Conservation (phyloP, 1,140 invertebrate genomes). For the Danaus plexippus region DNA sequence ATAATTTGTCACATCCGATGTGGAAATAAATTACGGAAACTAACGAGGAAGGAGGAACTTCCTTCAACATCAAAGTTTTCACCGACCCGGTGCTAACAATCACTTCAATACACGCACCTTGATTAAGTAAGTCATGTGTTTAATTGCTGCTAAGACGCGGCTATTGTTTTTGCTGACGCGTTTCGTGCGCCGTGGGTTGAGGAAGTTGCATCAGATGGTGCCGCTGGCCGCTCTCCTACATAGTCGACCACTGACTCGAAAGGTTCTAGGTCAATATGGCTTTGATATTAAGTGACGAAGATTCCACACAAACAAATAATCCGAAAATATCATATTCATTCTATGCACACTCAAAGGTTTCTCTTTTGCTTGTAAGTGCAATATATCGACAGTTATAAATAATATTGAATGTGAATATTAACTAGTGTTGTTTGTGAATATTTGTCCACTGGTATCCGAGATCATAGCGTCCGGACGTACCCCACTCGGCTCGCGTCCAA, state of each 20-base stretch:
- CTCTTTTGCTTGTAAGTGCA: too few species aligned
- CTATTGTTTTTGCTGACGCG: constrained; percentile 11
- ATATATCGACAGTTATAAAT: too few species aligned
- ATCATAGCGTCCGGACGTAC: constrained; percentile 8
- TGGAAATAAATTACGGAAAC: constrained; percentile 19
- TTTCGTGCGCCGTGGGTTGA: constrained; percentile 38
- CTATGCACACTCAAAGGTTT: too few species aligned
- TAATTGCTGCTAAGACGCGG: constrained; percentile 10
- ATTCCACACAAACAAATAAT: too few species aligned
- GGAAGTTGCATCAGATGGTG: constrained; percentile 48
- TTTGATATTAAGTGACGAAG: constrained; percentile 2
- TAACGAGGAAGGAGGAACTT: constrained; percentile 22
- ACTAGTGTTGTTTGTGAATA: too few species aligned
- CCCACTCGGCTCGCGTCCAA: constrained; percentile 21
- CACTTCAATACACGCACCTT: constrained; percentile 16
- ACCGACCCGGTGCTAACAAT: constrained; percentile 13
- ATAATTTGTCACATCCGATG: constrained; percentile 16
- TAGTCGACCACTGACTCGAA: constrained; percentile 16
- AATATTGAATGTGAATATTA: too few species aligned
- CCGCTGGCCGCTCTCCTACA: constrained; percentile 17
- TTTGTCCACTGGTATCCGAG: too few species aligned
- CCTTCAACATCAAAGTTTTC: constrained; percentile 19
- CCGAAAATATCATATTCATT: too few species aligned
- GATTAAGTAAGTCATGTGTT: constrained; percentile 10
- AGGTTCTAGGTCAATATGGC: constrained; percentile 10